These are phyloP conservation scores for Bufo gargarizans DNA, from an alignment of 2,113 vertebrate species.

Conservation along the genomic window DNA sequence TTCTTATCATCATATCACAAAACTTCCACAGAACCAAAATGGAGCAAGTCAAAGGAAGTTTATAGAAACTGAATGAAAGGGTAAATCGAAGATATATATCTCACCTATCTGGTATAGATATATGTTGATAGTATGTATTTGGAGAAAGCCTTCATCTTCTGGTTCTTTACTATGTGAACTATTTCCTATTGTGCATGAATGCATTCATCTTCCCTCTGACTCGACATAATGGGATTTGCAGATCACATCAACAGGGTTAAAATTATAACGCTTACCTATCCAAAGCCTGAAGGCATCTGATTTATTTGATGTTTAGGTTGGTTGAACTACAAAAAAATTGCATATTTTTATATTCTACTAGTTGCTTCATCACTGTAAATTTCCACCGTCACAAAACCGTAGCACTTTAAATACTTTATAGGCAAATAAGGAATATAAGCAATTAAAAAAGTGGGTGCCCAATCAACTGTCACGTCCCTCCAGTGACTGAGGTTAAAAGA, in stretches of 20 bases:
- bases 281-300: neutral
- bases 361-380: neutral
- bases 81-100: neutral
- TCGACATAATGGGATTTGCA: conserved; percentile 37
- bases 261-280: conserved; percentile 12
- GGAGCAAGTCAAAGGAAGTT: neutral
- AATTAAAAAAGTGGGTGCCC: no score
- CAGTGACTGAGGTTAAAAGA: no score
- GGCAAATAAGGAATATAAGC: no score
- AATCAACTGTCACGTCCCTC: no score
- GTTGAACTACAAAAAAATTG: neutral
- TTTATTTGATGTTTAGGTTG: neutral
- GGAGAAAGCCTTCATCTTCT: conserved; percentile 2
- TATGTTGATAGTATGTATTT: conserved; percentile 31
- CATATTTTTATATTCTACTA: neutral
- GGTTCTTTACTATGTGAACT: neutral
- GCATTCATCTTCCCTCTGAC: conserved; percentile 4
- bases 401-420: no score
- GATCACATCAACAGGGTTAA: neutral
- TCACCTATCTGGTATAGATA: conserved; percentile 12
- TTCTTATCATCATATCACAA: neutral
- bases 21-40: neutral
- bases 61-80: neutral
- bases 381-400: no score
- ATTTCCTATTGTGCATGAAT: conserved; percentile 1